Percentiles rank a stretch among this genome's conserved stretches.
Conservation (phyloP, 2,797 vertebrate genomes). For the Poeciliopsis infans region DNA sequence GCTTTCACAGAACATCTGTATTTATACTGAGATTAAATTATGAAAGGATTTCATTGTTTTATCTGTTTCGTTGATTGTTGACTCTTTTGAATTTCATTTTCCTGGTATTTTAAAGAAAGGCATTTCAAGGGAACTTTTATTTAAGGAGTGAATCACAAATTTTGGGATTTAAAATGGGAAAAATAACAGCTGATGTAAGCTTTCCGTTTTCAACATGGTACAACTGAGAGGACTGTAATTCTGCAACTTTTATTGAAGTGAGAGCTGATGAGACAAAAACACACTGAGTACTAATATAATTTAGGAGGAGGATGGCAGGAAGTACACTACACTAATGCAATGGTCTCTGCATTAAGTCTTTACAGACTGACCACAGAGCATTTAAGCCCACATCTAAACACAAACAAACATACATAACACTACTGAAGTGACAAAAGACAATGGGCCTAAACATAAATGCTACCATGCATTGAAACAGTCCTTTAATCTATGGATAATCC, state of each 20-base stretch:
- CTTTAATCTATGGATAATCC: conserved; percentile 17
- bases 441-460: conserved; percentile 11
- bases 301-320: conserved; percentile 70
- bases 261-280: conserved; percentile 65
- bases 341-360: conserved; percentile 72
- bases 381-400: conserved; percentile 26
- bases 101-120: neutral
- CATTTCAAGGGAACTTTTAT: neutral
- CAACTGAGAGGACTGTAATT: neutral
- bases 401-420: conserved; percentile 7
- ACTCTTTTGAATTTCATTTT: neutral
- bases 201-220: neutral
- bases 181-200: neutral
- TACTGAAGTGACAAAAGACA: conserved; percentile 6
- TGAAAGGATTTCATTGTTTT: neutral
- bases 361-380: conserved; percentile 57
- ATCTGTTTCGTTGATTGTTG: neutral
- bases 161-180: neutral
- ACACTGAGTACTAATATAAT: conserved; percentile 69
- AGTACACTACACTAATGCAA: conserved; percentile 78
- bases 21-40: neutral
- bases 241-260: conserved; percentile 28
- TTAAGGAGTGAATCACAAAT: neutral
- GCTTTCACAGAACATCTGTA: neutral
- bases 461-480: conserved; percentile 1